Evolutionary conservation across 2,888 invertebrate genomes (phyloP), one percentile per base, ranked within the genome.

Genomic region (Sminthurides aquaticus): DNA sequence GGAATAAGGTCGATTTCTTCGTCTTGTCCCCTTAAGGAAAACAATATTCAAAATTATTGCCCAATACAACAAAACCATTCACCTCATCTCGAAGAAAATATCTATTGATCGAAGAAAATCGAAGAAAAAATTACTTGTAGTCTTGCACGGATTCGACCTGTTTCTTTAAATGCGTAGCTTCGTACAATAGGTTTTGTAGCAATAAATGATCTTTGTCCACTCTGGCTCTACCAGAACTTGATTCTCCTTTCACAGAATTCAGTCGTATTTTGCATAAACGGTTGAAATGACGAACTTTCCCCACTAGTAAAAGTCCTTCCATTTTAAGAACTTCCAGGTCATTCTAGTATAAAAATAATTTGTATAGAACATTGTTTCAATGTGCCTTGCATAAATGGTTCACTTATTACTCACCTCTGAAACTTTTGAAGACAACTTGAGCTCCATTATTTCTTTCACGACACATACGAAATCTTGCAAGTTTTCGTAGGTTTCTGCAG

Each of bases 101-200:
- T 8, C 43, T 11, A 43, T 18, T 11, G 43, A 11, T 8, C 8
- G 11, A 43, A 11, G 18, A 43, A 43, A 8, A 11, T 43, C 18
- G 18, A 18, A 43, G 18, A 18, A 11, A 43, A 43, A 43, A 43
- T 48, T 67, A 74, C 87, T 92, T 95, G 78, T 95, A 96, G 77
- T 95, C 91, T 67, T 93, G 84, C 77, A 96, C 96, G 76, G 93
- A 92, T 24, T 89, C 87, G n/a, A 93, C 92, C 83, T 97, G 96
- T 75, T 92, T 91, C 74, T 92, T 89, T 24, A 97, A 82, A 81
- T 97, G 94, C 77, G 91, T 89, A 8, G 91, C 88, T 82, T 97
- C 97, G 78, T 97, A 97, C 3, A 95, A 81, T 60, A 97, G 82
- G 80, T 97, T 97, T 79, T 97, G 95, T 62, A 95, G 82, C 74